Evolutionary conservation across 2,888 invertebrate species (phyloP), one percentile per base, ranked within the genome.

Genomic region (Limnephilus lunatus): DNA sequence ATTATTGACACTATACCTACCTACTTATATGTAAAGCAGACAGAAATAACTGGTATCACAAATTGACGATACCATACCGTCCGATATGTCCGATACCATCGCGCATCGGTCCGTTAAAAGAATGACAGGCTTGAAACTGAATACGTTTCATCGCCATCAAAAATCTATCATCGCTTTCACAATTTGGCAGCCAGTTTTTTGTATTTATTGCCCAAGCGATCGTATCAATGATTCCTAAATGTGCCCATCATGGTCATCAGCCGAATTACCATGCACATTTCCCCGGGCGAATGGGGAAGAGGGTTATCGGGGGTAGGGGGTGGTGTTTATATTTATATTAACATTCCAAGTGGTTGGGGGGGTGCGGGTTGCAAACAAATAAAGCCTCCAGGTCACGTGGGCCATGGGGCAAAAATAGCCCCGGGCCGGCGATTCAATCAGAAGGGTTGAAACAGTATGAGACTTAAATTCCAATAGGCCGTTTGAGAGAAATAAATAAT

Each of bases 311-410:
- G 25, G 25, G 68, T 68, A 68, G n/a, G 68, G n/a, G 53, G 88
- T 68, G 35, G 68, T 80, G 80, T 88, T 88, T 89, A 89, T 89
- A 80, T 89, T 89, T 81, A 89, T 89, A 89, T 89, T 81, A 89
- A 89, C 81, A 81, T 89, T 89, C 68, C 89, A 89, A 7, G 68
- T n/a, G 30, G 48, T 19, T 39, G n/a, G 89, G 19, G 82, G 39
- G 48, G 44, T 35, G 68, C 68, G 89, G 35, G 89, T 81, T 82
- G 89, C 30, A 89, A 89, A 89, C 89, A 82, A 89, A 89, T 89
- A 89, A 89, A 30, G 89, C 89, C 81, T 80, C n/a, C 89, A 86
- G 81, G 88, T 88, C 88, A 88, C 88, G 88, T 89, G 68, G 89
- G 48, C 39, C 82, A 35, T 31, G 48, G 89, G 89, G 89, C 81